A percentile compares a stretch with the other conserved stretches of the same genome.
These are phyloP conservation scores for Epicampocera succincta DNA, from an alignment of 2,888 invertebrate genomes.

Conservation along the genomic window DNA sequence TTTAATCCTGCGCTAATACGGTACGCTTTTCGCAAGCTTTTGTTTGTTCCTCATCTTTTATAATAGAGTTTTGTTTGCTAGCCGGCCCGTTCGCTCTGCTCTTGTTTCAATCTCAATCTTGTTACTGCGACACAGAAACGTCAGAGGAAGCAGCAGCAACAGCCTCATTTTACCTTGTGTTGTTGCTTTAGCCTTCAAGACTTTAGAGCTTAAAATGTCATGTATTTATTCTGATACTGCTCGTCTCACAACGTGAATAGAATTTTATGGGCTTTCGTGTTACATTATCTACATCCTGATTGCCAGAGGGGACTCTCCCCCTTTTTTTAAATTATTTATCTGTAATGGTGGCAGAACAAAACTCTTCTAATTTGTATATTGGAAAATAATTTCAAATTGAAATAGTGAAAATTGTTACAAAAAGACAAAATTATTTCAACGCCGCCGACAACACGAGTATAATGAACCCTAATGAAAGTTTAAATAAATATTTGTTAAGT, in stretches of 20 bases:
- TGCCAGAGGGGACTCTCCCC: slow-evolving; percentile 58
- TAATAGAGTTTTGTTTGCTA: slow-evolving; percentile 35
- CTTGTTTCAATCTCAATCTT: slow-evolving; percentile 45
- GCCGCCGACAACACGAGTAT: no score
- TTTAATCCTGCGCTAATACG: slow-evolving; percentile 67
- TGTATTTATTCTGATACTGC: slow-evolving; percentile 39
- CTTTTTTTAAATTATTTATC: slow-evolving; percentile 9
- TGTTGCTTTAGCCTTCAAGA: slow-evolving; percentile 50
- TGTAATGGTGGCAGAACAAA: slow-evolving; percentile 31
- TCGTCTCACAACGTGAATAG: background rate
- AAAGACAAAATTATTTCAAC: background rate
- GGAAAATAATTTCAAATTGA: slow-evolving; percentile 12
- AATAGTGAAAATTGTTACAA: no score
- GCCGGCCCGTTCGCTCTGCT: background rate
- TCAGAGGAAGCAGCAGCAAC: background rate
- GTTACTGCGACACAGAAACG: slow-evolving; percentile 41
- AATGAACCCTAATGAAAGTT: slow-evolving; percentile 1
- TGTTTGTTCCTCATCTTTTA: slow-evolving; percentile 32
- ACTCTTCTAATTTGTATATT: slow-evolving; percentile 62
- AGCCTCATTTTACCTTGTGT: slow-evolving; percentile 40
- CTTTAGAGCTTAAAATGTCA: slow-evolving; percentile 65
- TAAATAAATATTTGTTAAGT: no score
- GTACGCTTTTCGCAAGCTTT: slow-evolving; percentile 63
- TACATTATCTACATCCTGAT: slow-evolving; percentile 65
- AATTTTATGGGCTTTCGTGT: slow-evolving; percentile 33